Base-by-base conservation (phyloP, 1,140 invertebrate species). In the Brachionus rotundiformis region DNA sequence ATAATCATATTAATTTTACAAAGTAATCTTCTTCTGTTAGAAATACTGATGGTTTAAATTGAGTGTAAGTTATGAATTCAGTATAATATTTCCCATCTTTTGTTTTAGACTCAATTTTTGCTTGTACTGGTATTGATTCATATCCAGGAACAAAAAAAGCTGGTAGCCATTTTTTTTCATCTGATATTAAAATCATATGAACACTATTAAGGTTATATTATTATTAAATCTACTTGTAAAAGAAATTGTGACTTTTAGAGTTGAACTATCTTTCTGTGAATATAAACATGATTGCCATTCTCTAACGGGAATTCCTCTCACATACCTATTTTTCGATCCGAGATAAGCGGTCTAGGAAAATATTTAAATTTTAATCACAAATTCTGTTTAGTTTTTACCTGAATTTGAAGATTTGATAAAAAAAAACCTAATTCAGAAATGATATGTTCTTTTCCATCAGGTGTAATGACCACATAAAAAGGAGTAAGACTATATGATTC, bases 231-330 rank as follows among this genome's bases (percentile, higher is more conserved):
- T 31, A 79, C 76, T 79, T 79, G 76, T 49, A 41, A 16, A 79
- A 41, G 76, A 79, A 59, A 79, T 54, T 23, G 59, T 79, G 31
- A 79, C 59, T 63, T 79, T 79, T 0, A 79, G 23, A 25, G 76
- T 59, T 25, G 76, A 29, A 10, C 23, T 25, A 23, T 79, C 47
- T 59, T 79, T 79, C 19, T 54, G n/a, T 7, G 47, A 59, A 63
- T 79, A 79, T 23, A 79, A 23, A 39, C 76, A 79, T 25, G 47
- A 25, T 79, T 59, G 76, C 76, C 76, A 79, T 19, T 79, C 76
- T 79, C 59, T 79, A 1, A 79, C 76, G 10, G 76, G 76, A 31
- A 79, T 79, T 0, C 76, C 76, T 59, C 76, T 54, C 19, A 79
- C 23, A 44, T 44, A 47, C 29, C 23, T 44, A 10, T 79, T 79